These are phyloP conservation scores for Tichodroma muraria DNA, from an alignment of 2,113 vertebrate genomes.

Conservation along the genomic window DNA sequence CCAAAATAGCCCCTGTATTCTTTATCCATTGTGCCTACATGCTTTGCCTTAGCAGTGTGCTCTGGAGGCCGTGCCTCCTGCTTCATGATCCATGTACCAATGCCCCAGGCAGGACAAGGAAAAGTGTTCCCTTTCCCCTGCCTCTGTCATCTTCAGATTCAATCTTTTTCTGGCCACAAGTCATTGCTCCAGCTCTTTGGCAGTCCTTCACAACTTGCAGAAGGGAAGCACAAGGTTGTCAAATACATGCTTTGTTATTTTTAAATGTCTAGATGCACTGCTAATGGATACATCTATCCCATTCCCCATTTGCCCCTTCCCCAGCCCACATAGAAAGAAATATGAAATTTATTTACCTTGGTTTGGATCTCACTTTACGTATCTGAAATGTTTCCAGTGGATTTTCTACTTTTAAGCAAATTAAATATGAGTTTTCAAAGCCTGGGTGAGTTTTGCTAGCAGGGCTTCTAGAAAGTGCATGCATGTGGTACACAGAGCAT, in stretches of 20 bases:
- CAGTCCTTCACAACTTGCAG: neutral
- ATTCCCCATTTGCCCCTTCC: neutral
- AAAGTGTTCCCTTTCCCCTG: neutral
- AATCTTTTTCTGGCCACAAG: neutral
- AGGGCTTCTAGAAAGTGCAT: neutral
- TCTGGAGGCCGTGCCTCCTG: neutral
- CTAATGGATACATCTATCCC: neutral
- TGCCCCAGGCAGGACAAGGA: neutral
- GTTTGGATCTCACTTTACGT: neutral
- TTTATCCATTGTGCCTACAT: neutral
- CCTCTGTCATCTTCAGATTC: neutral
- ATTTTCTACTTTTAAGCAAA: neutral
- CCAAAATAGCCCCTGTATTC: neutral
- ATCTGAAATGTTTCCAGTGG: neutral
- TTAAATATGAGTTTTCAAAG: neutral
- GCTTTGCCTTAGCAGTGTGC: neutral
- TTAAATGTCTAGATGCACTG: neutral
- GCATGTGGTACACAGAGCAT: neutral
- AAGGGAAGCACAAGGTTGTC: neutral
- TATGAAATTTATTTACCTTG: neutral
- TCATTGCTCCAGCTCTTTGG: neutral
- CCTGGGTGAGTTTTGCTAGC: neutral
- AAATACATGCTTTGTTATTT: neutral
- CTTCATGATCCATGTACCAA: fast-evolving
- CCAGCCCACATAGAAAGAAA: neutral